phyloP scores from a whole-genome alignment of 2,113 vertebrate species.

The Paradisaea rubra region DNA sequence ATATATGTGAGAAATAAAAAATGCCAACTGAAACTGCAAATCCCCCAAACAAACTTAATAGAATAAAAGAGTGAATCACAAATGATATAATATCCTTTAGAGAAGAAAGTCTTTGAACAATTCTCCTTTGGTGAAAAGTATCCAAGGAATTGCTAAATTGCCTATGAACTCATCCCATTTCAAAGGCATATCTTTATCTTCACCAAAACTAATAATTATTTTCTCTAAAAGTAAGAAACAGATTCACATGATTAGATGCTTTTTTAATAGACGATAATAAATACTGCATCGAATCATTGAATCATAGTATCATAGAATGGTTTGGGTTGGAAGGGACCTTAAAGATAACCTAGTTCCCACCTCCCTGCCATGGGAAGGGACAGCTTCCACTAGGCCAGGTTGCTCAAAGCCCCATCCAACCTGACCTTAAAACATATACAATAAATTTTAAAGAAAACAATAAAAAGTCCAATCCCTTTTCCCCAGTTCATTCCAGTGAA shows the following conservation, averaged over 20 bases:
- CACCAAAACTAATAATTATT: background rate
- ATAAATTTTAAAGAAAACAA: background rate
- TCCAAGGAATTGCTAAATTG: background rate
- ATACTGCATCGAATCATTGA: background rate
- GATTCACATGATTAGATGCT: background rate
- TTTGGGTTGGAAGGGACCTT: background rate
- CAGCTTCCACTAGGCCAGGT: background rate
- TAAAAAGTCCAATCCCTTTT: background rate
- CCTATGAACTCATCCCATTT: background rate
- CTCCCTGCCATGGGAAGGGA: background rate
- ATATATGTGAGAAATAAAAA: background rate
- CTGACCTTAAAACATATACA: background rate
- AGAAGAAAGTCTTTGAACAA: background rate
- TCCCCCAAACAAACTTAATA: background rate
- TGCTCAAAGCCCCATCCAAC: background rate
- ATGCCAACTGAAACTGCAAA: background rate
- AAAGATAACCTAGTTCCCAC: background rate
- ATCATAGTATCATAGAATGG: background rate
- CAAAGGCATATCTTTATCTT: background rate
- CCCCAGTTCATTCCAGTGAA: background rate
- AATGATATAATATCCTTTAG: background rate
- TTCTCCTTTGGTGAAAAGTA: background rate
- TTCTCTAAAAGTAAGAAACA: background rate
- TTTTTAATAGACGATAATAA: background rate
- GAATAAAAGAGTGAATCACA: background rate